phyloP scores from a whole-genome alignment of 2,113 vertebrate genomes.

The Gnathochromis pfefferi region DNA sequence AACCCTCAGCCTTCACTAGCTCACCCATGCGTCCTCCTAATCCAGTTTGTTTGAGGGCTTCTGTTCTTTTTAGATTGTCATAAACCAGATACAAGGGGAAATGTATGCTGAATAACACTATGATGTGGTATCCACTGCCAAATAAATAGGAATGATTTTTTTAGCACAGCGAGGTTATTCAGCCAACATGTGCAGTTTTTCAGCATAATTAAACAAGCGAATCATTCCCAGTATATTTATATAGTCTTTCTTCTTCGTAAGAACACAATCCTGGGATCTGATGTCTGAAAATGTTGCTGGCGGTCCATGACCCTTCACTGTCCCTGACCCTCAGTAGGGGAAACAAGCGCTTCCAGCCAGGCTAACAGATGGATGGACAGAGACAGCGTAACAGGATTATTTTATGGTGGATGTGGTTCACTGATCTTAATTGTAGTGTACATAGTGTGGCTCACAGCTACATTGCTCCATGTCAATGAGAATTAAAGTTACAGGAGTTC shows the following conservation, averaged over 20 bases:
- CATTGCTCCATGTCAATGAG: slow-evolving; percentile 44
- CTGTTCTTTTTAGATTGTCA: not conserved
- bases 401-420: not conserved
- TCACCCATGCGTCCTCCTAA: not conserved
- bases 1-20: not conserved
- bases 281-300: not conserved
- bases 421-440: slow-evolving; percentile 46
- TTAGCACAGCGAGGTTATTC: not conserved
- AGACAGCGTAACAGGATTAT: slow-evolving; percentile 3
- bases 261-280: not conserved
- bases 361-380: not conserved
- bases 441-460: slow-evolving; percentile 48
- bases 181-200: not conserved
- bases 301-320: slow-evolving; percentile 10
- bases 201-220: not conserved
- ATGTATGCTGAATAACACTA: not conserved
- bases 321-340: slow-evolving; percentile 18
- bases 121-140: not conserved
- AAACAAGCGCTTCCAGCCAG: not conserved
- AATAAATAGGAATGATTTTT: not conserved
- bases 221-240: not conserved
- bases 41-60: not conserved
- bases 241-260: not conserved
- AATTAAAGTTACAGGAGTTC: slow-evolving; percentile 49
- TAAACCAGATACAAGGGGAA: not conserved